phyloP scores from a whole-genome alignment of 2,888 invertebrate genomes.

The Drosophila mimetica region DNA sequence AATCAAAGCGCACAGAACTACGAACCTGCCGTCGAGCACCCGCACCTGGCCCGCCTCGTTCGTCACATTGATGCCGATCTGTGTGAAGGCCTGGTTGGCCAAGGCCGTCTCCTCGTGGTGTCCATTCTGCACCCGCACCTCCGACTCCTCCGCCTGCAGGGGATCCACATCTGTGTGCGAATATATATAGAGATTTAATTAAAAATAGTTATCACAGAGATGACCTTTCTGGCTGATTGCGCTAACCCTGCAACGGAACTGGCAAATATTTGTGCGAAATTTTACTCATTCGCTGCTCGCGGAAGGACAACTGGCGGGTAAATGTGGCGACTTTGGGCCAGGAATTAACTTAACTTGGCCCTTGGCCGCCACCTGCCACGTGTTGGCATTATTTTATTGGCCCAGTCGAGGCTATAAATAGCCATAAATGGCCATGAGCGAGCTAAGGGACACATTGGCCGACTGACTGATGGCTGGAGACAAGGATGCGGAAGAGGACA shows the following conservation, averaged over 20 bases:
- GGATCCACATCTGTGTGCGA: conserved; percentile 81
- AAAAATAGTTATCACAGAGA: not conserved
- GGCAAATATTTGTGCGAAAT: conserved; percentile 56
- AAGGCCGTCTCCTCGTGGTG: conserved; percentile 44
- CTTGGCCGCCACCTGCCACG: conserved; percentile 24
- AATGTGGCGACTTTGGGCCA: conserved; percentile 41
- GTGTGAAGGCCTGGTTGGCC: conserved; percentile 65
- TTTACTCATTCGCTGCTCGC: conserved; percentile 50
- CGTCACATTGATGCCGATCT: conserved; percentile 83
- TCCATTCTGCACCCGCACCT: conserved; percentile 68
- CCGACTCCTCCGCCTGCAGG: conserved; percentile 82
- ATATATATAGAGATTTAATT: not conserved
- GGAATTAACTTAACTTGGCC: conserved; percentile 13
- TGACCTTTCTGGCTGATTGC: not conserved
- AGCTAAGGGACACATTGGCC: conserved; percentile 8
- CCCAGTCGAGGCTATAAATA: conserved; percentile 50
- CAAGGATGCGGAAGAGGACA: conserved; percentile 9
- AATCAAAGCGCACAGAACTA: conserved; percentile 64
- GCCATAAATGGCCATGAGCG: conserved; percentile 38
- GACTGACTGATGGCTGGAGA: conserved; percentile 6
- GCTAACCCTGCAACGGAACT: conserved; percentile 37
- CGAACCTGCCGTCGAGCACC: conserved; percentile 81
- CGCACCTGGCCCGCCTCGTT: conserved; percentile 83
- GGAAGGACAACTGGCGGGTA: conserved; percentile 31
- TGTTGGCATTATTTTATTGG: conserved; percentile 49